phyloP scores from a whole-genome alignment of 2,797 vertebrate species.

The Chromis chromis region DNA sequence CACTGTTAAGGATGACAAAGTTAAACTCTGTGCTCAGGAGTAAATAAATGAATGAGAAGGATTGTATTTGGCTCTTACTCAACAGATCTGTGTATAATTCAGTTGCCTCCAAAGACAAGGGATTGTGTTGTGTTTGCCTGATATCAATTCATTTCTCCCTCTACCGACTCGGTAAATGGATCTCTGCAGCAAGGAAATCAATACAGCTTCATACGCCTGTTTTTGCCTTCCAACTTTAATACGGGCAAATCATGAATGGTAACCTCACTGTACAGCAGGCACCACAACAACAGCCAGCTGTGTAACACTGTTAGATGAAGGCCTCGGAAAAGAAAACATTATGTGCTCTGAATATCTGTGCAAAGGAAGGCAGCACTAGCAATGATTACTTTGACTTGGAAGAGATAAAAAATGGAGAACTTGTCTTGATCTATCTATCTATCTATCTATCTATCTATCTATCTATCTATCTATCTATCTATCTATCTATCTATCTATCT shows the following conservation, averaged over 20 bases:
- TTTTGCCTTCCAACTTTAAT: conserved; percentile 49
- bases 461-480: conserved; percentile 2
- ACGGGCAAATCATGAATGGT: conserved; percentile 9
- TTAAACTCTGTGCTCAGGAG: not conserved
- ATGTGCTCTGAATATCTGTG: conserved; percentile 72
- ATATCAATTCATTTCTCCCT: conserved; percentile 77
- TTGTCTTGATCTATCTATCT: conserved; percentile 28
- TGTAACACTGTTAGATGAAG: conserved; percentile 19
- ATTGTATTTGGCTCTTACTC: conserved; percentile 38
- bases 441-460: conserved; percentile 1
- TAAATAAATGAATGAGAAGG: conserved; percentile 4
- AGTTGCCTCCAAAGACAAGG: conserved; percentile 46
- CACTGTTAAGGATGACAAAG: not conserved
- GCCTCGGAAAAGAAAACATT: conserved; percentile 57
- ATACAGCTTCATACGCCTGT: conserved; percentile 54
- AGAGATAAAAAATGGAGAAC: conserved; percentile 50
- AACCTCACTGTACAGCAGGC: conserved; percentile 35
- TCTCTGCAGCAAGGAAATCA: conserved; percentile 61
- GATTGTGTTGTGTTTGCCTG: conserved; percentile 50
- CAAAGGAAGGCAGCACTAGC: conserved; percentile 34
- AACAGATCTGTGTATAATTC: conserved; percentile 55
- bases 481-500: not conserved
- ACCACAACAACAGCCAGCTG: conserved; percentile 52
- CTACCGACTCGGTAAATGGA: conserved; percentile 70
- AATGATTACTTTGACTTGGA: conserved; percentile 28